phyloP scores from a whole-genome alignment of 2,888 invertebrate species.

The Ichneumoninae sp. region DNA sequence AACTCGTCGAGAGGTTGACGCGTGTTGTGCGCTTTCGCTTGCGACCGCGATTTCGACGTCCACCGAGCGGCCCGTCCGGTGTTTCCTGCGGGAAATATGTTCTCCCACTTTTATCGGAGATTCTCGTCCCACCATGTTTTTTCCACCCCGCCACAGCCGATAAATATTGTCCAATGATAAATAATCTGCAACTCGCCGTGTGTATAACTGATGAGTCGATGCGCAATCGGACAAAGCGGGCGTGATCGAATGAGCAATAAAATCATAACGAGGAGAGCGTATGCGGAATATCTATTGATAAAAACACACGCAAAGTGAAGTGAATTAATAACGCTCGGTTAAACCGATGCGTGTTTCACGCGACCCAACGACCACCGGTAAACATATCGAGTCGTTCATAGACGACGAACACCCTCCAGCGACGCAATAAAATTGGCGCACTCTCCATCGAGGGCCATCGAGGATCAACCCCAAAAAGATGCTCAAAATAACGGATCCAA shows the following conservation, averaged over 20 bases:
- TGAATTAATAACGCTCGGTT: constrained; percentile 47
- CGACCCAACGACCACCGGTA: constrained; percentile 20
- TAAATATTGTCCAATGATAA: background rate
- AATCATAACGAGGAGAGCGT: constrained; percentile 22
- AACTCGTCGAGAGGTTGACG: constrained; percentile 32
- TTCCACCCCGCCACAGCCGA: background rate
- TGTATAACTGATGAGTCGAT: background rate
- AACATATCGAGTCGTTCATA: constrained; percentile 20
- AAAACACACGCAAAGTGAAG: constrained; percentile 10
- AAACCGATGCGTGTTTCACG: constrained; percentile 29
- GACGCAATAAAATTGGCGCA: background rate
- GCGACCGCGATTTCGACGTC: background rate
- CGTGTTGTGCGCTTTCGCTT: constrained; percentile 1
- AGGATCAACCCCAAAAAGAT: background rate
- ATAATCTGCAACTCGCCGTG: background rate
- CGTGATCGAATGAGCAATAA: background rate
- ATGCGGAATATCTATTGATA: constrained; percentile 1
- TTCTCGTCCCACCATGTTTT: background rate
- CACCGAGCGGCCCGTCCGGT: background rate
- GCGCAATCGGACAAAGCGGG: background rate
- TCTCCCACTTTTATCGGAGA: constrained; percentile 23
- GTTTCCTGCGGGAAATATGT: background rate
- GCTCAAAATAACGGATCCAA: background rate
- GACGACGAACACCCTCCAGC: background rate
- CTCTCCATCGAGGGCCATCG: background rate